These are phyloP conservation scores for Taeniopygia guttata DNA, from an alignment of 2,797 vertebrate species.

Conservation along the genomic window DNA sequence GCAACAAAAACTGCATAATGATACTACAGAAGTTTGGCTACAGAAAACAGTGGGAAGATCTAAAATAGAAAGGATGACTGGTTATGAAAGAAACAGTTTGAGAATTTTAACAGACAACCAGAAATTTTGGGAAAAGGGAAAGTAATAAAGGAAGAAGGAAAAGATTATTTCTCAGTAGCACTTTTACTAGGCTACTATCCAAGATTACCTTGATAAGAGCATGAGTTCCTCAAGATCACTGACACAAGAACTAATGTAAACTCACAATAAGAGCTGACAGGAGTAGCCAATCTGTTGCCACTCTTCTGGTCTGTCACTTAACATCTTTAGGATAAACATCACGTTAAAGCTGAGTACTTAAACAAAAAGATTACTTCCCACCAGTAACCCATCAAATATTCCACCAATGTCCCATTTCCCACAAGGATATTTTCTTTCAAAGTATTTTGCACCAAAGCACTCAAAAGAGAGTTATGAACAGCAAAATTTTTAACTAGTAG, in stretches of 20 bases:
- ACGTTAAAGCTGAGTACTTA: not conserved
- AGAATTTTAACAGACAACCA: not conserved
- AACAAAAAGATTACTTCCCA: not conserved
- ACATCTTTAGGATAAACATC: accelerated
- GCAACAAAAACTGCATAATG: not conserved
- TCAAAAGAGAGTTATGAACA: not conserved
- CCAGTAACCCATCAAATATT: not conserved
- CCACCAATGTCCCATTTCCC: not conserved
- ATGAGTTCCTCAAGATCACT: not conserved
- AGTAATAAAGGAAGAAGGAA: not conserved
- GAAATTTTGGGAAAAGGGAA: not conserved
- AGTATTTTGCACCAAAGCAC: not conserved
- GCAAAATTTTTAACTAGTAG: not conserved
- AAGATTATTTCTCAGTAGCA: not conserved
- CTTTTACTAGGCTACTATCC: not conserved
- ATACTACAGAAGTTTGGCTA: not conserved
- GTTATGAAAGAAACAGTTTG: not conserved
- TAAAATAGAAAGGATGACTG: not conserved
- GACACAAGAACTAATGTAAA: not conserved
- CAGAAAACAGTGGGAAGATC: not conserved
- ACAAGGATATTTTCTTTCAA: not conserved
- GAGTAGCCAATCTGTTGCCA: not conserved
- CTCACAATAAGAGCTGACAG: not conserved
- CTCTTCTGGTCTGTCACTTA: not conserved
- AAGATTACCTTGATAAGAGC: not conserved